These are phyloP conservation scores for Tauraco hartlaubi DNA, from an alignment of 2,797 vertebrate genomes.

Conservation along the genomic window DNA sequence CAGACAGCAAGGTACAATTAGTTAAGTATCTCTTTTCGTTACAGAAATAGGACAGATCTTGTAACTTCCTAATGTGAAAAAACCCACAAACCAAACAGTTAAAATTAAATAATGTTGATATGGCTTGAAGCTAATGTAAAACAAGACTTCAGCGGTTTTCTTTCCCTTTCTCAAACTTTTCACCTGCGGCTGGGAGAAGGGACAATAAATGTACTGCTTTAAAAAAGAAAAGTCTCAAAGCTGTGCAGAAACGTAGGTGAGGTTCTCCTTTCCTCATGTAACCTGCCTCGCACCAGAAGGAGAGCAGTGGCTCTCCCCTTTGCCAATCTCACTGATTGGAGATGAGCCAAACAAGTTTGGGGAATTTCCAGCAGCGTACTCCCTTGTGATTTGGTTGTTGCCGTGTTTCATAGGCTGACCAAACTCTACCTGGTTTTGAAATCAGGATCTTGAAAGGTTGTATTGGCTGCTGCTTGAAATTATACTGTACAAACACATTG, in stretches of 20 bases:
- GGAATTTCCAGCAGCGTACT: rapidly evolving
- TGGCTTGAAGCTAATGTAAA: background rate
- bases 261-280: background rate
- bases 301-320: background rate
- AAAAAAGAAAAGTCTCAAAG: background rate
- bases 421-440: rapidly evolving
- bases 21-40: background rate
- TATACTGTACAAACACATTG: background rate
- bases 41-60: background rate
- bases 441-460: background rate
- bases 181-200: background rate
- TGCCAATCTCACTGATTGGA: rapidly evolving
- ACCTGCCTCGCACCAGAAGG: background rate
- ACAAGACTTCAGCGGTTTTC: background rate
- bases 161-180: background rate
- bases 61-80: background rate
- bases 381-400: rapidly evolving
- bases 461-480: background rate
- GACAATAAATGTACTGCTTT: background rate
- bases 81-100: rapidly evolving
- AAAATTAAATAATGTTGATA: background rate
- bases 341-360: rapidly evolving
- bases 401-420: background rate
- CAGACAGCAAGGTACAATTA: background rate
- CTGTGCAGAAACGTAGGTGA: background rate